phyloP scores from a whole-genome alignment of 2,888 invertebrate species.

The Ophonus ardosiacus region DNA sequence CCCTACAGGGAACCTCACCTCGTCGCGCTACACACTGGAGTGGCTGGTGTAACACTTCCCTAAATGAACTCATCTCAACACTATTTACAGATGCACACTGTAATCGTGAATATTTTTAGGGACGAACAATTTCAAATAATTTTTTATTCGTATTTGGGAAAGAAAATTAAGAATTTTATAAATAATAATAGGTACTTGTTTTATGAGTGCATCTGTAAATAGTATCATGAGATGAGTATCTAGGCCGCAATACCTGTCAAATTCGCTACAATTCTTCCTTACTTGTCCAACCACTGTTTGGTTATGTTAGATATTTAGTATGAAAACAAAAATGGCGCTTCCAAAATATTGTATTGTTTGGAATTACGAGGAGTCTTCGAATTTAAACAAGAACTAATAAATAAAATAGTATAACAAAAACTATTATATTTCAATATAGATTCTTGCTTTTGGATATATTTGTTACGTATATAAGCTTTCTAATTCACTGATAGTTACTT shows the following conservation, averaged over 20 bases:
- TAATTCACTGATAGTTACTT: too few species aligned
- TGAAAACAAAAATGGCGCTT: constrained; percentile 43
- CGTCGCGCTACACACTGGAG: constrained; percentile 74
- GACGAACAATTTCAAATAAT: too few species aligned
- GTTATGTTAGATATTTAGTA: not conserved
- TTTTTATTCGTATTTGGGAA: too few species aligned
- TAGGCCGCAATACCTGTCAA: constrained; percentile 40
- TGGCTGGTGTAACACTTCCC: constrained; percentile 72
- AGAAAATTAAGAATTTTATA: too few species aligned
- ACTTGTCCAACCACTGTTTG: not conserved
- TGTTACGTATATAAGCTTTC: too few species aligned
- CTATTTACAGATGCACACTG: not conserved
- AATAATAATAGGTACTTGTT: too few species aligned
- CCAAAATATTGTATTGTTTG: constrained; percentile 41
- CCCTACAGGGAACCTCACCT: constrained; percentile 53
- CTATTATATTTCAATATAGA: too few species aligned
- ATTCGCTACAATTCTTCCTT: constrained; percentile 4
- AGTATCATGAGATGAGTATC: not conserved
- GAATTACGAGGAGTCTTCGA: not conserved
- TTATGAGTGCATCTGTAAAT: constrained; percentile 15
- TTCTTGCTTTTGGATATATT: too few species aligned
- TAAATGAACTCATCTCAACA: constrained; percentile 15
- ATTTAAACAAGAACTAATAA: not conserved
- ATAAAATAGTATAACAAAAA: not conserved
- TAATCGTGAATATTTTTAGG: too few species aligned